A percentile compares a stretch with the other conserved stretches of the same genome.
These are phyloP conservation scores for Diarsia rubi DNA, from an alignment of 2,888 invertebrate species.

Conservation along the genomic window DNA sequence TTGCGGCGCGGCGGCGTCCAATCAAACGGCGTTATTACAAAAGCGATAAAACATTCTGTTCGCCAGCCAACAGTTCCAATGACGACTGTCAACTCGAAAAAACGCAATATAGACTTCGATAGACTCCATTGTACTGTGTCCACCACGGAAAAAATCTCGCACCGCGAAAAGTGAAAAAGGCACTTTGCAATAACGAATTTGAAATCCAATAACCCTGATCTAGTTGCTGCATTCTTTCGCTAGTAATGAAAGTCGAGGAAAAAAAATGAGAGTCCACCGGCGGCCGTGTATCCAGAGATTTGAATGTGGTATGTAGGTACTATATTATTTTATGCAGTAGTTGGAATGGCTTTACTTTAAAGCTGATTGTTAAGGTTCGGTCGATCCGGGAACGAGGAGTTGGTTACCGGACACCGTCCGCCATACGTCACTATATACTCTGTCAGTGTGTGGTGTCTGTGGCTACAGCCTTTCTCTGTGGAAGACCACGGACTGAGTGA, in stretches of 20 bases:
- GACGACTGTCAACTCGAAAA: conserved; percentile 80
- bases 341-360: background rate
- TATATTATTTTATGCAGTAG: conserved; percentile 18
- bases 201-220: conserved; percentile 82
- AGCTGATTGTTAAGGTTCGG: background rate
- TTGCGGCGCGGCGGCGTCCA: conserved; percentile 34
- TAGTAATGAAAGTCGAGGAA: conserved; percentile 56
- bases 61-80: conserved; percentile 67
- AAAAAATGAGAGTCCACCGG: conserved; percentile 46
- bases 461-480: background rate
- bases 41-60: conserved; percentile 79
- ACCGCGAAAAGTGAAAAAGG: conserved; percentile 79
- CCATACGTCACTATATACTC: background rate
- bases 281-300: conserved; percentile 45
- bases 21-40: conserved; percentile 75
- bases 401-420: background rate
- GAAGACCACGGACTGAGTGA: background rate
- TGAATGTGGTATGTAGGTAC: conserved; percentile 24
- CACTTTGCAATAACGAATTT: conserved; percentile 87
- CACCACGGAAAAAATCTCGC: conserved; percentile 82
- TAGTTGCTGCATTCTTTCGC: conserved; percentile 69
- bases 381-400: background rate
- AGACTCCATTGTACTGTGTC: conserved; percentile 74
- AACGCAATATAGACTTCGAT: conserved; percentile 81
- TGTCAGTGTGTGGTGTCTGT: background rate